Conservation (phyloP, 2,113 vertebrate species). For the Siniperca knerii region DNA sequence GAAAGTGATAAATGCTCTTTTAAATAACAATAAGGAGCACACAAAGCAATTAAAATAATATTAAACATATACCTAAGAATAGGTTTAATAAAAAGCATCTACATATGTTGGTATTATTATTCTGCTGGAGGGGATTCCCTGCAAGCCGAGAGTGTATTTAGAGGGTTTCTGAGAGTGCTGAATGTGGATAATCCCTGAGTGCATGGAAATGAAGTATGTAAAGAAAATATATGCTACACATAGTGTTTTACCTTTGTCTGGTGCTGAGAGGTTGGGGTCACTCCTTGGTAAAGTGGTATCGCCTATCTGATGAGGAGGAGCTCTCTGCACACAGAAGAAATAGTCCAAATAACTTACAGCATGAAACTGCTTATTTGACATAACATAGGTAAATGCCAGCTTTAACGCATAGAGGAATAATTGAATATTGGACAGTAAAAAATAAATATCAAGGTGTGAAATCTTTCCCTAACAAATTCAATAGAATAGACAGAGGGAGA, state of each 20-base stretch:
- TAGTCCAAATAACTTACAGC: not conserved
- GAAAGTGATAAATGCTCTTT: not conserved
- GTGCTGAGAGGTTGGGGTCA: conserved; percentile 91
- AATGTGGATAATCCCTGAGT: not conserved
- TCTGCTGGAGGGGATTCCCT: not conserved
- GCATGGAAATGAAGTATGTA: not conserved
- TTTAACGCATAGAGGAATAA: not conserved
- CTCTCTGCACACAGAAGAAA: conserved; percentile 84
- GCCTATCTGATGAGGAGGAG: conserved; percentile 90
- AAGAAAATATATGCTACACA: not conserved
- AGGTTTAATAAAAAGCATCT: not conserved
- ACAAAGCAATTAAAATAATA: not conserved
- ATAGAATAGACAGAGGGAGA: not conserved
- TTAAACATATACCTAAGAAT: not conserved
- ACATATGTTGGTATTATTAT: not conserved
- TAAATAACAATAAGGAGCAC: not conserved
- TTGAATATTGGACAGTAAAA: not conserved
- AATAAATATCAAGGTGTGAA: conserved; percentile 25
- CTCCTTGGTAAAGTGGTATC: conserved; percentile 92
- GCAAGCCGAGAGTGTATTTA: not conserved
- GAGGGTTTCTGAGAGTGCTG: not conserved
- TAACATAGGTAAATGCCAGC: not conserved
- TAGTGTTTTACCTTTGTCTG: conserved; percentile 91
- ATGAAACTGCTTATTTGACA: not conserved
- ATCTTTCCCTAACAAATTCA: conserved; percentile 9